Evolutionary conservation across 2,888 invertebrate species (phyloP), one percentile per base, ranked within the genome.

Genomic region (Athalia circularis): DNA sequence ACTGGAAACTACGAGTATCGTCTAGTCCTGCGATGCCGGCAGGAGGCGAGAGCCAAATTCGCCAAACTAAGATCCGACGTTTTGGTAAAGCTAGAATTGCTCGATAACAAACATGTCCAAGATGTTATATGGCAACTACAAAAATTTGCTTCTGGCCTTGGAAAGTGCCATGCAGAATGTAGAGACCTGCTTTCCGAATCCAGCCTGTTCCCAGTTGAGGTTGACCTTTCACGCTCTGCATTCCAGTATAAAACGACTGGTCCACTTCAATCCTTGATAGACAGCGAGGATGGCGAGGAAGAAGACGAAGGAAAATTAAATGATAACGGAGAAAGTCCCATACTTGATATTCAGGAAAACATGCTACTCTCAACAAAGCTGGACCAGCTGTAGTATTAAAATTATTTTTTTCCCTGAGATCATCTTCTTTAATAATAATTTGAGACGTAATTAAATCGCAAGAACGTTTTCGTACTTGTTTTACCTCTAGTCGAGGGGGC

Each of bases 1-100:
- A 99, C 99, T 0, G 99, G 99, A 65, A 99, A 99, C 90, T 99
- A 99, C 91, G 99, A 99, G 90, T 99, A 99, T 90, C 94, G 99
- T 92, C 91, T 99, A 78, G 96, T 99, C 76, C 92, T 99, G 6
- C 94, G 99, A 77, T 99, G 99, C 89, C 94, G 99, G 0, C 99
- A 99, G 91, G 97, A 98, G 83, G 99, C 99, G 0, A 92, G 99
- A 78, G 91, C 93, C 0, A 94, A 96, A 81, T 97, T 97, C 89
- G 97, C 97, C 0, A 94, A 95, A 67, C 91, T 97, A 77, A 93
- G 95, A 84, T 96, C 95, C 5, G 99, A 97, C 90, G 99, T 99
- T 0, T 92, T 99, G 74, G 98, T 99, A 0, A 99, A 99, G 91
- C 93, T 99, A 90, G 99, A 99, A 90, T 92, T 99, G 13, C 91